Base-by-base conservation (phyloP, 37 sponge, comb jelly and placozoan genomes). In the Diacarnus erythraeanus region DNA sequence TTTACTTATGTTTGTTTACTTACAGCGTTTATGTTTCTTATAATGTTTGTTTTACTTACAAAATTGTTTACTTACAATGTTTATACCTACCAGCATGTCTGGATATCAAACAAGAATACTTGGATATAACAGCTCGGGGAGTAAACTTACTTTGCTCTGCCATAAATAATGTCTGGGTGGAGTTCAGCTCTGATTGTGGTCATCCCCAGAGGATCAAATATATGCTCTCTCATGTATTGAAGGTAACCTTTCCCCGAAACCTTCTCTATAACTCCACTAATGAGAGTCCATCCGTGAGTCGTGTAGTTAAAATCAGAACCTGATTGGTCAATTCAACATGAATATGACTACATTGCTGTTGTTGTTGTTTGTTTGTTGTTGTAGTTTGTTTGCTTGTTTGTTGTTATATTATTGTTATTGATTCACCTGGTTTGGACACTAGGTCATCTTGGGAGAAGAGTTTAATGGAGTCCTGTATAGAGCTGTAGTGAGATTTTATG, bases 231-330 rank as follows among this genome's bases (percentile, higher is more conserved):
- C 87, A 96, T 84, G 81, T 85, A 84, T 12, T 83, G 36, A 30
- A 91, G 77, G 64, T 78, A 94, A 23, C 33, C 10, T 64, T 78
- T 59, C 0, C 83, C 92, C 15, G 85, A 75, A 18, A 74, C 92
- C 35, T 71, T 76, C 83, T 97, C 97, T 31, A 97, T 72, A 15
- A 89, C 92, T 35, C 88, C 95, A 88, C 94, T 89, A 39, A 97
- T 20, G 37, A 97, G 76, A 26, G 87, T 91, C 94, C 94, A 96
- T 0, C 90, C 97, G 65, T 87, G 88, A 36, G 97, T 92, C 23
- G 95, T 87, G 68, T 94, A 97, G 71, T 84, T 54, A 60, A 81
- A 94, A 41, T 77, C 37, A 0, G 78, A 78, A 27, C 91, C 91
- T 87, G 38, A 20, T 6, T 2, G 22, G 72, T 8, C 29, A 22